Evolutionary conservation across 2,888 invertebrate genomes (phyloP).

Genomic region (Eilema depressum): DNA sequence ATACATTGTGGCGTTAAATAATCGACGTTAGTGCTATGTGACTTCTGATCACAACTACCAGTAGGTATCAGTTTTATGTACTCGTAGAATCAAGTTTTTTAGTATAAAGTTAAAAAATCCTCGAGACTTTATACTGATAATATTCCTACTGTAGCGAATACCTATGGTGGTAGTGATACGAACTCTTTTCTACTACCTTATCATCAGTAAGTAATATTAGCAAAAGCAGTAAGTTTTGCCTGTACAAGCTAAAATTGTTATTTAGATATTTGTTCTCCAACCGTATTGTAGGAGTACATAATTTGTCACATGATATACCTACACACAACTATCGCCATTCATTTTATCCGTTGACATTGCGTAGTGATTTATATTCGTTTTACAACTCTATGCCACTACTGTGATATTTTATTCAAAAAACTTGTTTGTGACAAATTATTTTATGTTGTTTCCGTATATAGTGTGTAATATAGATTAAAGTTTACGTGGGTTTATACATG

Average conservation of each 20-base stretch:
- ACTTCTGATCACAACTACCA: neutral
- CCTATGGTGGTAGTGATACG: too few relatives aligned
- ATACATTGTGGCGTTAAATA: neutral
- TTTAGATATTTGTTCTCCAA: slow-evolving; percentile 6
- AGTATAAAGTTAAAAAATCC: neutral
- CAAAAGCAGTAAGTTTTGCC: neutral
- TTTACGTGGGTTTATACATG: slow-evolving; percentile 25
- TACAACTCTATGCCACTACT: slow-evolving; percentile 22
- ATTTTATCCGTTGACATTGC: slow-evolving; percentile 10
- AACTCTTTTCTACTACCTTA: neutral
- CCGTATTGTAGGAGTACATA: slow-evolving; percentile 7
- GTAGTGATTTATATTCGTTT: slow-evolving; percentile 22
- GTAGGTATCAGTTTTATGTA: neutral
- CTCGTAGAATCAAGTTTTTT: neutral
- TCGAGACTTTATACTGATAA: too few relatives aligned
- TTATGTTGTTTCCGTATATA: slow-evolving; percentile 14
- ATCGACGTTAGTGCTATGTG: neutral
- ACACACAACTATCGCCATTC: slow-evolving; percentile 9
- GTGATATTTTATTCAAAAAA: slow-evolving; percentile 20
- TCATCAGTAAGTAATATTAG: neutral
- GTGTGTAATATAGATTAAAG: slow-evolving; percentile 24
- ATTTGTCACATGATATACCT: slow-evolving; percentile 13
- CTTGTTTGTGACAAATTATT: slow-evolving; percentile 21
- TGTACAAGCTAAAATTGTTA: slow-evolving; percentile 1
- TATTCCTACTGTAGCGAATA: too few relatives aligned